Base-by-base conservation (phyloP, 2,888 invertebrate genomes). In the Drosophila mimetica region DNA sequence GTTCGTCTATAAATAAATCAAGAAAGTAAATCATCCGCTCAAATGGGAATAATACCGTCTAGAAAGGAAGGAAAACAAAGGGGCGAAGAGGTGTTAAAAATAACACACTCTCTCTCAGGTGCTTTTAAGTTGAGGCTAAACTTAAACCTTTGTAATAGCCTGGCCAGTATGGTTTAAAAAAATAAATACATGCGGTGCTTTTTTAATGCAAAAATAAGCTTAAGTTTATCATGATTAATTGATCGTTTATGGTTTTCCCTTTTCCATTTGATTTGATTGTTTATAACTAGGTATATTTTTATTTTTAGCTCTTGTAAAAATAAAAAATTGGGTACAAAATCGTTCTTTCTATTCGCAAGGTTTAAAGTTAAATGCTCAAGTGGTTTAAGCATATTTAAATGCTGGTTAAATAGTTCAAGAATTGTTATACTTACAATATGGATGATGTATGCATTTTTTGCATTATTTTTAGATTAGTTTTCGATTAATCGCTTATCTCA, bases 1-100 rank as follows among this genome's bases (percentile, higher is more conserved):
- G 20, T 16, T 63, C 20, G 34, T 22, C 58, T 57, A 57, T 50
- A 57, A 57, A 67, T 66, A 67, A 63, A 30, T 16, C 25, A 42
- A 42, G 34, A 63, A 63, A 63, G 34, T 63, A 34, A 34, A 63
- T 48, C 20, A 20, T 34, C 6, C 41, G 30, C 22, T 39, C 30
- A 4, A 16, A 2, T 9, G 9, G 9, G n/a, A 25, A 14, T 13
- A 30, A 37, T 1, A 30, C 11, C 9, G 36, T 34, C 36, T n/a
- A 36, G 18, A 28, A 55, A 52, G 22, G 18, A 55, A 52, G 25
- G 36, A 36, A 14, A n/a, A 13, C 18, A 30, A 20, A 14, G 20
- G 20, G 9, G 13, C 9, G 16, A 13, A 13, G 14, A 11, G 9
- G 52, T 55, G 55, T 18, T 18, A 55, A 28, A 55, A 14, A 8